Conservation (phyloP, 2,888 invertebrate species). For the Drosophila ustulata region DNA sequence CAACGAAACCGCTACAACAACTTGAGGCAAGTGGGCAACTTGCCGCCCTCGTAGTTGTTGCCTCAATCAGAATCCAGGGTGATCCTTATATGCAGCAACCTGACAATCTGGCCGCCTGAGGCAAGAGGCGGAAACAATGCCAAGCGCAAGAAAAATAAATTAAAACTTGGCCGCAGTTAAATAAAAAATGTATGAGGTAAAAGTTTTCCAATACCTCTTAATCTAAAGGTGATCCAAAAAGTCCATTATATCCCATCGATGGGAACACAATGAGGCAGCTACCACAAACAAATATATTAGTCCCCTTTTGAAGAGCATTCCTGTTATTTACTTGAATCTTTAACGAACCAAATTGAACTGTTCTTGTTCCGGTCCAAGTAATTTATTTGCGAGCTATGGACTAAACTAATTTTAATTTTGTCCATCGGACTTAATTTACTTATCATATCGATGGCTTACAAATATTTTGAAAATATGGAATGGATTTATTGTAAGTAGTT, state of each 20-base stretch:
- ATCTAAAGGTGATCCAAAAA: constrained; percentile 24
- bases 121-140: constrained; percentile 67
- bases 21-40: constrained; percentile 63
- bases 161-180: constrained; percentile 71
- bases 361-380: no score
- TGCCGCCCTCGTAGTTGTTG: constrained; percentile 7
- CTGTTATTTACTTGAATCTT: no score
- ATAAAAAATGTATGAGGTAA: constrained; percentile 58
- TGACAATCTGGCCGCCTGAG: constrained; percentile 1
- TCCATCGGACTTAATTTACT: no score
- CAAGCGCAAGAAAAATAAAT: constrained; percentile 65
- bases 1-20: constrained; percentile 66
- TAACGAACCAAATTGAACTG: no score
- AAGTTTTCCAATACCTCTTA: constrained; percentile 56
- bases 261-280: not conserved
- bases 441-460: no score
- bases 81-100: constrained; percentile 31
- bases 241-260: not conserved
- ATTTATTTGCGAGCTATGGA: no score
- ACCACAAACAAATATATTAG: no score
- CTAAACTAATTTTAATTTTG: no score
- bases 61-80: constrained; percentile 33
- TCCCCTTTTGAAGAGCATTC: no score
- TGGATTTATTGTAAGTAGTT: no score
- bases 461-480: no score